phyloP scores from a whole-genome alignment of 2,888 invertebrate species.

The Hartigia nigra region DNA sequence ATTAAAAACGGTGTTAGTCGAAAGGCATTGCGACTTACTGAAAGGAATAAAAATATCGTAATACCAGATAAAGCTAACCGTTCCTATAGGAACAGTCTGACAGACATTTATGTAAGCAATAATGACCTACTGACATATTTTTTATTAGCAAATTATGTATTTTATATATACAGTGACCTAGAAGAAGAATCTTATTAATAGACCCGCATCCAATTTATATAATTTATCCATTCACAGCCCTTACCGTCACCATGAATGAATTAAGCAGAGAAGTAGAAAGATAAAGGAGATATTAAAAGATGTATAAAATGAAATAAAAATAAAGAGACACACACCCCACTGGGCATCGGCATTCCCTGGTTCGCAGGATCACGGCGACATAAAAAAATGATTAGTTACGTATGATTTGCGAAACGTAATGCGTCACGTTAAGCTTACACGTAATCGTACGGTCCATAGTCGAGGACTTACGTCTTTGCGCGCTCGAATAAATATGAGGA shows the following conservation, averaged over 20 bases:
- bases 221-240: slow-evolving; percentile 17
- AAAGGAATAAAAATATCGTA: neutral
- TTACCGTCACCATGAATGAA: slow-evolving; percentile 24
- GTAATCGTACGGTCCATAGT: neutral
- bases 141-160: neutral
- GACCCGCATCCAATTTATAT: neutral
- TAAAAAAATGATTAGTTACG: slow-evolving; percentile 61
- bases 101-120: neutral
- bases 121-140: neutral
- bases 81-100: neutral
- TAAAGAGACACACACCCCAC: slow-evolving; percentile 75
- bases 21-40: neutral
- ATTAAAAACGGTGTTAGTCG: neutral
- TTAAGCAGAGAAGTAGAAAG: neutral
- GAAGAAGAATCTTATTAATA: neutral
- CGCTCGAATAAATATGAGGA: neutral
- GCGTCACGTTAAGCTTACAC: neutral
- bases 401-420: slow-evolving; percentile 1
- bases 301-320: slow-evolving; percentile 57
- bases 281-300: slow-evolving; percentile 20
- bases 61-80: neutral
- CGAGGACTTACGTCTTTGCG: neutral
- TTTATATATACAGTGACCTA: neutral
- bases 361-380: slow-evolving; percentile 59
- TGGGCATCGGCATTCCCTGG: slow-evolving; percentile 78